Percentiles rank a stretch among this genome's conserved stretches.
These are phyloP conservation scores for Arrhamphus sclerolepis DNA, from an alignment of 2,797 vertebrate species.

Conservation along the genomic window DNA sequence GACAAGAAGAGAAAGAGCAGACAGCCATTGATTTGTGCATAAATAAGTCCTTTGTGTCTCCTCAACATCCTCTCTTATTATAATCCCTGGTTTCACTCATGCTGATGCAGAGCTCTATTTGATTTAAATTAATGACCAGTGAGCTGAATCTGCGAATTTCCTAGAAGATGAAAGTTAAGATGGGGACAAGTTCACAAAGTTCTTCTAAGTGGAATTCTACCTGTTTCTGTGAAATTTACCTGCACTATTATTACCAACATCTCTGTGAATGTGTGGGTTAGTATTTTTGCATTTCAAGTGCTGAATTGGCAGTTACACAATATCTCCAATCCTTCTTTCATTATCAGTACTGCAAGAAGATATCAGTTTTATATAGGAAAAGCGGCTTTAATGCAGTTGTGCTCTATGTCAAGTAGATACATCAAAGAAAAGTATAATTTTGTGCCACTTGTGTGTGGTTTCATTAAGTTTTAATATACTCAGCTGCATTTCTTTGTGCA, in stretches of 20 bases:
- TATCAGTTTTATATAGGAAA: not conserved
- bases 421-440: not conserved
- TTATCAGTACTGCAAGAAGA: not conserved
- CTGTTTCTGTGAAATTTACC: constrained; percentile 1
- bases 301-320: not conserved
- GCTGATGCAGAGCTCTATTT: constrained; percentile 52
- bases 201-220: not conserved
- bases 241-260: not conserved
- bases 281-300: not conserved
- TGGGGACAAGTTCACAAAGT: constrained; percentile 4
- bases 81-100: constrained; percentile 46
- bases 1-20: constrained; percentile 13
- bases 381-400: not conserved
- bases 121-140: constrained; percentile 49
- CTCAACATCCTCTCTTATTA: constrained; percentile 34
- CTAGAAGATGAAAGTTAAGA: not conserved
- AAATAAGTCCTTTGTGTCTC: constrained; percentile 43
- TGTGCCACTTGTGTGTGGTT: constrained; percentile 1
- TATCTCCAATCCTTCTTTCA: too few relatives aligned
- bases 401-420: not conserved
- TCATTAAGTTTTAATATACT: not conserved
- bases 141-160: constrained; percentile 42
- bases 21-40: constrained; percentile 54
- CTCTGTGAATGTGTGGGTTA: too few relatives aligned
- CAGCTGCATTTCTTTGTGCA: not conserved